A percentile compares a stretch with the other conserved stretches of the same genome.
These are phyloP conservation scores for Gibbula magus DNA, from an alignment of 2,888 invertebrate species.

Conservation along the genomic window DNA sequence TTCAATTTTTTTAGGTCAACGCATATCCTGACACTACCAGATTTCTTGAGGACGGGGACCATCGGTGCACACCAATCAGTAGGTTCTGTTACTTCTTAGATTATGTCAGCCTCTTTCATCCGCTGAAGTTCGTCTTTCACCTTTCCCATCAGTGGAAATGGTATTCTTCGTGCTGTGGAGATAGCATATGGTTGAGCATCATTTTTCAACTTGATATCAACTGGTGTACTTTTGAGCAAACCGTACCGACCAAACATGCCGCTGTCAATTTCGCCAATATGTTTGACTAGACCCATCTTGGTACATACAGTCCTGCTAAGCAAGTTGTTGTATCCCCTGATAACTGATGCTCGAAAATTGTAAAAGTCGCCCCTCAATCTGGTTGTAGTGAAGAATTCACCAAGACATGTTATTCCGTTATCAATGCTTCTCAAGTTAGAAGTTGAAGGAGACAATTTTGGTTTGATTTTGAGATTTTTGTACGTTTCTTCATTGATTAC, in stretches of 20 bases:
- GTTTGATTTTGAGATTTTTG: constrained; percentile 3
- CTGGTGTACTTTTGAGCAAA: constrained; percentile 17
- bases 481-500: constrained; percentile 11
- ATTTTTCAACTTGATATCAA: constrained; percentile 17
- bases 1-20: constrained; percentile 38
- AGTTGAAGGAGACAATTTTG: too few species aligned
- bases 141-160: constrained; percentile 32
- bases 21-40: constrained; percentile 34
- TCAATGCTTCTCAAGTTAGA: neutral
- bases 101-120: constrained; percentile 26
- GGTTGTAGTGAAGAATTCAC: too few species aligned
- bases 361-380: too few species aligned
- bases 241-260: constrained; percentile 24
- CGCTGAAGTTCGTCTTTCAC: constrained; percentile 30
- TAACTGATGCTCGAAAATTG: too few species aligned
- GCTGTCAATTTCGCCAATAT: neutral
- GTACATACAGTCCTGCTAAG: neutral
- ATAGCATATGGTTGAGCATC: constrained; percentile 27
- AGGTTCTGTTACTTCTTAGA: constrained; percentile 35
- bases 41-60: too few species aligned
- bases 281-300: constrained; percentile 16
- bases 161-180: constrained; percentile 27
- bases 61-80: too few species aligned
- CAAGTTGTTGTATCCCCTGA: neutral
- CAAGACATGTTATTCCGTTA: too few species aligned